Evolutionary conservation across 2,797 vertebrate genomes (phyloP).

Genomic region (Takifugu ocellatus): DNA sequence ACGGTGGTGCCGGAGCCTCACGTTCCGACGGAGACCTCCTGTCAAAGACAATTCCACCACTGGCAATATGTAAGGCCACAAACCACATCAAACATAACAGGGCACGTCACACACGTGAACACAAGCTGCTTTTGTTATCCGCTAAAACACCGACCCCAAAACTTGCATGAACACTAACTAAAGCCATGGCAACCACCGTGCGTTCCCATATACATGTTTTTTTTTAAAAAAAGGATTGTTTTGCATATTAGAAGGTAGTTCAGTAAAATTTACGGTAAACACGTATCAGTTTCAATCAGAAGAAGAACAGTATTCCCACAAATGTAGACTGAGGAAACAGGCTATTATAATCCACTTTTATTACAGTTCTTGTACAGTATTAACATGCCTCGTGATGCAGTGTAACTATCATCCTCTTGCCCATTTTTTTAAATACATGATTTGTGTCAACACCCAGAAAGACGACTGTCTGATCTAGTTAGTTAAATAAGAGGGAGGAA

Average conservation of each 20-base stretch:
- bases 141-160: slow-evolving; percentile 48
- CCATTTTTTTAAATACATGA: slow-evolving; percentile 28
- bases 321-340: slow-evolving; percentile 66
- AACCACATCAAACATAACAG: slow-evolving; percentile 59
- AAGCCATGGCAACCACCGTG: slow-evolving; percentile 29
- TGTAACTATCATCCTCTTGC: slow-evolving; percentile 44
- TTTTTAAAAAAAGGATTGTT: slow-evolving; percentile 65
- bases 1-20: slow-evolving; percentile 36
- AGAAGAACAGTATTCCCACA: slow-evolving; percentile 59
- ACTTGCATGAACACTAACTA: slow-evolving; percentile 31
- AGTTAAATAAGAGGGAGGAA: slow-evolving; percentile 21
- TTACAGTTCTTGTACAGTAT: slow-evolving; percentile 72
- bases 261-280: slow-evolving; percentile 68
- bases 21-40: slow-evolving; percentile 53
- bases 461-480: slow-evolving; percentile 23
- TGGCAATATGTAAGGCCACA: slow-evolving; percentile 66
- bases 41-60: slow-evolving; percentile 64
- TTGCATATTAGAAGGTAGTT: slow-evolving; percentile 74
- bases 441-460: slow-evolving; percentile 35
- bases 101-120: slow-evolving; percentile 60
- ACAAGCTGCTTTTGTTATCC: slow-evolving; percentile 56
- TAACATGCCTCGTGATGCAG: slow-evolving; percentile 70
- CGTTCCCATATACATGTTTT: slow-evolving; percentile 57
- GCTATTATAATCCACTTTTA: slow-evolving; percentile 62
- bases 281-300: slow-evolving; percentile 62